Conservation (phyloP, 30 jellyfish, hydroid and myxozoan species). For the Morbakka virulenta region DNA sequence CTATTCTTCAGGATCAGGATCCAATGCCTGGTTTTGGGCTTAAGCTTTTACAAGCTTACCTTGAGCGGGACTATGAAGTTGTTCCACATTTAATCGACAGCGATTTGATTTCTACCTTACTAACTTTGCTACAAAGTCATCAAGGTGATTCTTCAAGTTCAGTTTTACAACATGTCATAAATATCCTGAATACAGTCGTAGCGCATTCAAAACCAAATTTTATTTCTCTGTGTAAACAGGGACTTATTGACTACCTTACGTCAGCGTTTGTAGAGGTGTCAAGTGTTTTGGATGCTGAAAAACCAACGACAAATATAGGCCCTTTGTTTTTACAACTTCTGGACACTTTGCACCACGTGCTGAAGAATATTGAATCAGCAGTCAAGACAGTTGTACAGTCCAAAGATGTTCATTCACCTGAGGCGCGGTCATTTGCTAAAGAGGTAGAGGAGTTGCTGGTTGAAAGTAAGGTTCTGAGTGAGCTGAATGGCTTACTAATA, state of each 20-base stretch:
- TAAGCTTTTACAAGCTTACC: constrained; percentile 57
- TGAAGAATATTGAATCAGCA: constrained; percentile 54
- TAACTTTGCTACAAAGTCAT: constrained; percentile 44
- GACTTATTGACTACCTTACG: constrained; percentile 63
- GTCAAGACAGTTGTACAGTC: constrained; percentile 74
- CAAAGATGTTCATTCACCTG: no score
- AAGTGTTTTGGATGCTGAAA: constrained; percentile 60
- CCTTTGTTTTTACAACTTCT: constrained; percentile 59
- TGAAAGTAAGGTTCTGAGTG: constrained; percentile 47
- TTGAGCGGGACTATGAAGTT: constrained; percentile 41
- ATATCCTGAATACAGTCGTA: constrained; percentile 58
- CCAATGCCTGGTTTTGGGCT: constrained; percentile 82
- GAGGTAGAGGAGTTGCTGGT: constrained; percentile 64
- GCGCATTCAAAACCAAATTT: constrained; percentile 32
- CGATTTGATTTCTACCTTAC: constrained; percentile 31
- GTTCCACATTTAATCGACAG: constrained; percentile 17
- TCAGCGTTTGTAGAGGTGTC: constrained; percentile 83
- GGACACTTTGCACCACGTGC: constrained; percentile 69
- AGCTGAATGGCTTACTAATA: constrained; percentile 71
- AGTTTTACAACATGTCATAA: constrained; percentile 53
- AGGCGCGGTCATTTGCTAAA: background rate
- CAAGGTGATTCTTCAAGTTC: constrained; percentile 58
- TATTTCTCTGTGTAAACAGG: constrained; percentile 40
- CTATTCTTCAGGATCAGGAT: constrained; percentile 74
- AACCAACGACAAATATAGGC: constrained; percentile 35